Evolutionary conservation across 2,797 vertebrate genomes (phyloP).

Genomic region (Pelochelys cantorii): DNA sequence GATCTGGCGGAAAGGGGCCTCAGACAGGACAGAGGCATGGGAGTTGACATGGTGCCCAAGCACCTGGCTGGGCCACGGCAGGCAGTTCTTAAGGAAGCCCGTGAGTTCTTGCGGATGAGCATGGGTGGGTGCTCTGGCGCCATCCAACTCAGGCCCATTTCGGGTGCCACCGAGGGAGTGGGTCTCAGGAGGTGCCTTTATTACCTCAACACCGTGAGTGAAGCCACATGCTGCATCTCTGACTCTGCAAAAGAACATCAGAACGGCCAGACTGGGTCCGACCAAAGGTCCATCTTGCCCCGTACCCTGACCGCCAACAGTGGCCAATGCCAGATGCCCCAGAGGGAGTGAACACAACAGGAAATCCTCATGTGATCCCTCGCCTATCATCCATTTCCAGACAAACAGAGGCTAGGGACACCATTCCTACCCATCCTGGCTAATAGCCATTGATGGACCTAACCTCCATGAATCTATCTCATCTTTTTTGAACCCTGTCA

Average conservation of each 20-base stretch:
- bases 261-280: no score
- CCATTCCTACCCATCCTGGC: no score
- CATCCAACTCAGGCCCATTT: accelerated
- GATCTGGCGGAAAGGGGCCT: not conserved
- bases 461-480: no score
- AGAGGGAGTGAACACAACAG: no score
- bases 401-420: no score
- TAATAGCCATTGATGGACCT: no score
- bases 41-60: not conserved
- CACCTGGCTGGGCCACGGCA: not conserved
- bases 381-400: no score
- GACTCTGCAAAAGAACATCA: not conserved
- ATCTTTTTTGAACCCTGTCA: no score
- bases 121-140: accelerated
- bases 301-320: no score
- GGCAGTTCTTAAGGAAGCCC: not conserved
- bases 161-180: not conserved
- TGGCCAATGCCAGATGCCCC: no score
- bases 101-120: not conserved
- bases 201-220: not conserved
- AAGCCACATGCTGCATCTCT: not conserved
- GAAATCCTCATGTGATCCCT: no score
- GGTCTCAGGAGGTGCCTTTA: accelerated
- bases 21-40: accelerated
- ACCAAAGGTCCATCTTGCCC: no score